Evolutionary conservation across 2,113 vertebrate genomes (phyloP).

Genomic region (Corydoras maculifer): DNA sequence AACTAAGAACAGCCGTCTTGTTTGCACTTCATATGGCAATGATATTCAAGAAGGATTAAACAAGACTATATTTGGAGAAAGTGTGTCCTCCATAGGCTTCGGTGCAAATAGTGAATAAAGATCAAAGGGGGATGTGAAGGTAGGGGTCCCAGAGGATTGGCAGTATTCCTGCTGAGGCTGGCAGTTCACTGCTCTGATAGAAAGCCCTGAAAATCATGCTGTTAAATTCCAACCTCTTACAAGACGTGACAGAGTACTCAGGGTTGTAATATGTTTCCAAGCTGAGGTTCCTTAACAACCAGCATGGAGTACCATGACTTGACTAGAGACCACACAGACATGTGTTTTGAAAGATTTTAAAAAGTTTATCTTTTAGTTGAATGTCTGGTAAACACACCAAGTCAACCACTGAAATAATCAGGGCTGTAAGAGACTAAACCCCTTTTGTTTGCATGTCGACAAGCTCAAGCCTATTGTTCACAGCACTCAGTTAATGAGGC

Average conservation of each 20-base stretch:
- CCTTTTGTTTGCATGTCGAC: neutral
- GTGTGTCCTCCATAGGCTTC: slow-evolving; percentile 43
- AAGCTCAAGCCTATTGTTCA: slow-evolving; percentile 1
- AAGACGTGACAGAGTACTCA: neutral
- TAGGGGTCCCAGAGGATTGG: slow-evolving; percentile 24
- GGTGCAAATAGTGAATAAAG: slow-evolving; percentile 54
- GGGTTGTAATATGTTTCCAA: slow-evolving; percentile 3
- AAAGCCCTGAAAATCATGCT: slow-evolving; percentile 21
- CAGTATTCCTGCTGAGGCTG: slow-evolving; percentile 17
- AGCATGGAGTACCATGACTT: too few relatives aligned
- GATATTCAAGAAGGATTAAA: neutral
- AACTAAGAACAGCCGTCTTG: neutral
- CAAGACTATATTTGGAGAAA: slow-evolving; percentile 32
- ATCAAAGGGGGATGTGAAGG: slow-evolving; percentile 48
- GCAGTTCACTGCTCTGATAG: slow-evolving; percentile 18
- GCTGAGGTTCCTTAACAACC: neutral
- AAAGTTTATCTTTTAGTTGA: slow-evolving; percentile 5
- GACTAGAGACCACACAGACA: neutral
- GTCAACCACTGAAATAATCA: neutral
- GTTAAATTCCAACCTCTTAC: neutral
- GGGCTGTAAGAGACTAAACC: neutral
- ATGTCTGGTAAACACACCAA: neutral
- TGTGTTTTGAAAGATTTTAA: too few relatives aligned
- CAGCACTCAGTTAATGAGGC: neutral
- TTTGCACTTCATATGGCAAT: neutral